Evolutionary conservation across 2,888 invertebrate genomes (phyloP).

Genomic region (Phalera bucephala): DNA sequence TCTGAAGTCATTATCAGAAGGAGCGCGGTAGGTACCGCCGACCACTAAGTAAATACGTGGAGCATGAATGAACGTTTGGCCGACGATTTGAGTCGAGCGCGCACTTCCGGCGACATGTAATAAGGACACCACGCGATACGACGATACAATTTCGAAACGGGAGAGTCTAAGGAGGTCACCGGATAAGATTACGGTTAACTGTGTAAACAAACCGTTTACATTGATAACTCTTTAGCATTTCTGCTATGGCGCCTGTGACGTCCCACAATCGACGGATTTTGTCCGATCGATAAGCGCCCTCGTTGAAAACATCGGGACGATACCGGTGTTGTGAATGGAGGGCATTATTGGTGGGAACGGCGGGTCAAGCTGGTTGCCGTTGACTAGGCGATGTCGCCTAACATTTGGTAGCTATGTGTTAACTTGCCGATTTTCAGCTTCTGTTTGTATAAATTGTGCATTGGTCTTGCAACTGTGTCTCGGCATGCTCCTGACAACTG

Average conservation of each 20-base stretch:
- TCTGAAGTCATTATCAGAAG: slow-evolving; percentile 41
- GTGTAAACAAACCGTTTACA: slow-evolving; percentile 81
- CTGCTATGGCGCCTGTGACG: slow-evolving; percentile 76
- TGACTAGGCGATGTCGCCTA: neutral
- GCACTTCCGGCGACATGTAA: slow-evolving; percentile 72
- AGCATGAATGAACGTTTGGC: slow-evolving; percentile 73
- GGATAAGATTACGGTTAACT: slow-evolving; percentile 82
- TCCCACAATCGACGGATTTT: slow-evolving; percentile 49
- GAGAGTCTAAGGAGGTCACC: slow-evolving; percentile 80
- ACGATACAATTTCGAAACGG: slow-evolving; percentile 80
- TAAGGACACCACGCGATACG: slow-evolving; percentile 75
- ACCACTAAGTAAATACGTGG: slow-evolving; percentile 69
- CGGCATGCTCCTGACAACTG: too few species aligned
- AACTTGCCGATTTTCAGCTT: too few species aligned
- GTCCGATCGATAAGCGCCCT: slow-evolving; percentile 55
- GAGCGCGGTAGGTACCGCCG: slow-evolving; percentile 53
- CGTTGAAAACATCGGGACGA: slow-evolving; percentile 19
- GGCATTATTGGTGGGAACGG: slow-evolving; percentile 18
- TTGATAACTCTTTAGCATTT: slow-evolving; percentile 78
- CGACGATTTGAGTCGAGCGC: slow-evolving; percentile 57
- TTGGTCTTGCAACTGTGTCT: too few species aligned
- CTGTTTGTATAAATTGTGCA: too few species aligned
- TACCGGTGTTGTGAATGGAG: slow-evolving; percentile 28
- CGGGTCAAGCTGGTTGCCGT: slow-evolving; percentile 12
- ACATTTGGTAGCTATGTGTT: too few species aligned